phyloP scores from a whole-genome alignment of 2,797 vertebrate genomes.

The Epinephelus malabaricus region DNA sequence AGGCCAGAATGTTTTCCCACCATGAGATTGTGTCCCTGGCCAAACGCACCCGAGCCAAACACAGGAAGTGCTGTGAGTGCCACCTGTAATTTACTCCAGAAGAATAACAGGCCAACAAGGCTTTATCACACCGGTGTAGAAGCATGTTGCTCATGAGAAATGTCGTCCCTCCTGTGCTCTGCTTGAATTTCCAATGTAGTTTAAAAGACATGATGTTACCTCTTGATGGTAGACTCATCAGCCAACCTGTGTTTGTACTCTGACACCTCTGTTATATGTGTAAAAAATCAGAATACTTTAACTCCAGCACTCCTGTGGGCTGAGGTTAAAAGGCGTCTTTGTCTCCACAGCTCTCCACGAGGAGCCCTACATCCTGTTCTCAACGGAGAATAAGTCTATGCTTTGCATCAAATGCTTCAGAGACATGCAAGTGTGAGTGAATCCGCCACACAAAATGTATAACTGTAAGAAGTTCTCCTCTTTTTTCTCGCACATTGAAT shows the following conservation, averaged over 20 bases:
- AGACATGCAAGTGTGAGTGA: constrained; percentile 95
- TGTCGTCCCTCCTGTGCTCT: constrained; percentile 1
- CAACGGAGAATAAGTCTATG: constrained; percentile 95
- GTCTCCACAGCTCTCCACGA: constrained; percentile 89
- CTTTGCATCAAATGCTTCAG: constrained; percentile 98
- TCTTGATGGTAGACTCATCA: neutral
- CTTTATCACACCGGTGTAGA: neutral
- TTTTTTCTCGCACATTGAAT: neutral
- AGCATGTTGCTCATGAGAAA: neutral
- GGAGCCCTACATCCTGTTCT: constrained; percentile 96
- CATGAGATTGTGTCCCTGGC: constrained; percentile 95
- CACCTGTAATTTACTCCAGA: constrained; percentile 43
- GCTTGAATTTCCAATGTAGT: neutral
- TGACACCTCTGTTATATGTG: constrained; percentile 6
- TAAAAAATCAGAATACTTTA: constrained; percentile 10
- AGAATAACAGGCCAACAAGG: constrained; percentile 7
- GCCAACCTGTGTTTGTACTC: constrained; percentile 6
- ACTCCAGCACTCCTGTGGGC: neutral
- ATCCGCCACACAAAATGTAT: neutral
- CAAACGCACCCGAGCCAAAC: constrained; percentile 92
- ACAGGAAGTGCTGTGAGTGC: constrained; percentile 94
- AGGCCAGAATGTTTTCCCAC: constrained; percentile 93
- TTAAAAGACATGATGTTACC: neutral
- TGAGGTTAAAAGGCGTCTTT: constrained; percentile 28
- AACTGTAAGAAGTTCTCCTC: neutral